Percentiles rank a stretch among this genome's conserved stretches.
phyloP scores from a whole-genome alignment of 2,797 vertebrate species.

The Phoxinus dragarum region DNA sequence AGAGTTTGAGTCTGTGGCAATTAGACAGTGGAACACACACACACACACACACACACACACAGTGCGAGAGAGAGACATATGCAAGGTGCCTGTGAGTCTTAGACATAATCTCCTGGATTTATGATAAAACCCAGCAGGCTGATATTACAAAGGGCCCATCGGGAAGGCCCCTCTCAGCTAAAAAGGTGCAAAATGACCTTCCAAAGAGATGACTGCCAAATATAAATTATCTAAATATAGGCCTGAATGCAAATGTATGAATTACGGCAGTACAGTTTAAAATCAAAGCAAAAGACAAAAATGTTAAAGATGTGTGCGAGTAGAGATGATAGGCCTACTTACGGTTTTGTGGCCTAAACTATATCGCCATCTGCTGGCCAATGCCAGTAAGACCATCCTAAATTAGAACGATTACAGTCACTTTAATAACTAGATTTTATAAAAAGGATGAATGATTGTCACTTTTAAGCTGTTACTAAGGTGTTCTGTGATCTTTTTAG shows the following conservation, averaged over 20 bases:
- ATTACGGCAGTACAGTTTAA: not conserved
- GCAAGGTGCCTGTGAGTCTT: slow-evolving; percentile 81
- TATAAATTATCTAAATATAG: not conserved
- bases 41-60: not conserved
- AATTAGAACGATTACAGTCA: not conserved
- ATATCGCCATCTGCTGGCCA: slow-evolving; percentile 9
- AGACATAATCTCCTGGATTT: slow-evolving; percentile 78
- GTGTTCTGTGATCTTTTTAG: not conserved
- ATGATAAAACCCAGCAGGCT: slow-evolving; percentile 72
- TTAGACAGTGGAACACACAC: slow-evolving; percentile 11
- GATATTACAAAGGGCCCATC: slow-evolving; percentile 62
- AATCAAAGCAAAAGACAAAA: not conserved
- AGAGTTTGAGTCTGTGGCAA: not conserved
- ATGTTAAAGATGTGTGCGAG: not conserved
- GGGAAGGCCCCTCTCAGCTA: not conserved
- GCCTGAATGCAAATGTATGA: not conserved
- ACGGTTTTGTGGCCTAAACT: not conserved
- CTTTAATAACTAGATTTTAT: not conserved
- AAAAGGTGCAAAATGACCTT: slow-evolving; percentile 32
- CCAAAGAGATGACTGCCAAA: not conserved
- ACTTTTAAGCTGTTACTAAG: not conserved
- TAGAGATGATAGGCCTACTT: no score
- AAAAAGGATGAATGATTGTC: not conserved
- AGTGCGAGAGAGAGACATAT: slow-evolving; percentile 60
- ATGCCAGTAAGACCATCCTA: not conserved